Evolutionary conservation across 2,113 vertebrate genomes (phyloP).

Genomic region (Sceloporus tristichus): DNA sequence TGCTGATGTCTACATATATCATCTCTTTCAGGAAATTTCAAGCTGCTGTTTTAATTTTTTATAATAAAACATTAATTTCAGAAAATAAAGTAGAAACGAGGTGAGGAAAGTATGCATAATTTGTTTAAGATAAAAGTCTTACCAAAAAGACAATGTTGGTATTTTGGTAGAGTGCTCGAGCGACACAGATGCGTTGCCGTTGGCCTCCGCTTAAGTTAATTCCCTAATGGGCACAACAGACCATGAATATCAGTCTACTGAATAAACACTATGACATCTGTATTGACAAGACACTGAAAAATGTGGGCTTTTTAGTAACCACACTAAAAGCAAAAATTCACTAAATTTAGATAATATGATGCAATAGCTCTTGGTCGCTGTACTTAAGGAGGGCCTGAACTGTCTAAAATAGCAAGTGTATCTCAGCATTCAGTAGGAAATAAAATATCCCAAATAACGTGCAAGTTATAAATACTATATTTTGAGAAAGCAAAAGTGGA

Average conservation of each 20-base stretch:
- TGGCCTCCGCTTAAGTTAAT: conserved; percentile 98
- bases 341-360: conserved; percentile 7
- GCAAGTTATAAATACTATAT: conserved; percentile 36
- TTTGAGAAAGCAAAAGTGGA: background rate
- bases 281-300: conserved; percentile 11
- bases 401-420: conserved; percentile 21
- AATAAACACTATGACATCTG: background rate
- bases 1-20: background rate
- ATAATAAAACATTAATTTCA: background rate
- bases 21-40: background rate
- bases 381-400: conserved; percentile 13
- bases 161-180: conserved; percentile 96
- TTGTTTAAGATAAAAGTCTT: conserved; percentile 63
- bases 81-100: background rate
- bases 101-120: background rate
- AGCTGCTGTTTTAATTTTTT: background rate
- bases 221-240: conserved; percentile 81
- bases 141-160: conserved; percentile 98
- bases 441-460: background rate
- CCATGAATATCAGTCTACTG: conserved; percentile 41
- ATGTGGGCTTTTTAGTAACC: conserved; percentile 27
- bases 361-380: conserved; percentile 38
- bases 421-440: conserved; percentile 5
- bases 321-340: background rate
- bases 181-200: conserved; percentile 96